These are phyloP conservation scores for Heliconius sara DNA, from an alignment of 2,888 invertebrate genomes.

Conservation along the genomic window DNA sequence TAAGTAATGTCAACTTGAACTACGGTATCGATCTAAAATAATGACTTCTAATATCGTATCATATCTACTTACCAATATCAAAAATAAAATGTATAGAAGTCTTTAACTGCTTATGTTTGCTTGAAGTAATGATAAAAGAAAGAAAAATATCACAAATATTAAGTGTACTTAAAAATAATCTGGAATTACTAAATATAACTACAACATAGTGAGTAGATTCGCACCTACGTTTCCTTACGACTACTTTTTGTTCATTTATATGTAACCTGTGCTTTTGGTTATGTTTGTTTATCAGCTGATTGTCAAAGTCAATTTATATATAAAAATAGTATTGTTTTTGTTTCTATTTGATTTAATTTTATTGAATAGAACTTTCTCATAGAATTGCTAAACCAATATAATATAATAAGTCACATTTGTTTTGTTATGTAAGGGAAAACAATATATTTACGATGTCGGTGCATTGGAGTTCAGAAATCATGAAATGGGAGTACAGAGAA, in stretches of 20 bases:
- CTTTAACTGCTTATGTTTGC: background rate
- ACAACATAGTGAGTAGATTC: too few relatives aligned
- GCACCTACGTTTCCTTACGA: background rate
- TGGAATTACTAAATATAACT: background rate
- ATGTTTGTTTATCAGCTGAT: conserved; percentile 36
- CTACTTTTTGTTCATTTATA: background rate
- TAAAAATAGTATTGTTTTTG: conserved; percentile 15
- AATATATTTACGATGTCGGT: conserved; percentile 64
- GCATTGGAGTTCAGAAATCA: conserved; percentile 80
- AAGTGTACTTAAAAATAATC: background rate
- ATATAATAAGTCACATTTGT: background rate
- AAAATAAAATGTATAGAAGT: background rate
- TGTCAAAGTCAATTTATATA: conserved; percentile 32
- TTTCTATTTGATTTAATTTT: conserved; percentile 20
- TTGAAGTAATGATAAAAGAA: background rate
- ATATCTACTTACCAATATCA: background rate
- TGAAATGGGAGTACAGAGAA: conserved; percentile 91
- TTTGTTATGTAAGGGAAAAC: conserved; percentile 22
- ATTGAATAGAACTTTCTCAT: conserved; percentile 17
- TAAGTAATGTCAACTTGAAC: background rate
- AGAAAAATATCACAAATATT: background rate
- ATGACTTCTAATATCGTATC: background rate
- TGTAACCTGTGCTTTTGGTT: background rate
- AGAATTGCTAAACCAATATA: background rate
- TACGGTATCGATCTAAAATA: background rate